phyloP scores from a whole-genome alignment of 2,113 vertebrate species.

The Canis aureus region DNA sequence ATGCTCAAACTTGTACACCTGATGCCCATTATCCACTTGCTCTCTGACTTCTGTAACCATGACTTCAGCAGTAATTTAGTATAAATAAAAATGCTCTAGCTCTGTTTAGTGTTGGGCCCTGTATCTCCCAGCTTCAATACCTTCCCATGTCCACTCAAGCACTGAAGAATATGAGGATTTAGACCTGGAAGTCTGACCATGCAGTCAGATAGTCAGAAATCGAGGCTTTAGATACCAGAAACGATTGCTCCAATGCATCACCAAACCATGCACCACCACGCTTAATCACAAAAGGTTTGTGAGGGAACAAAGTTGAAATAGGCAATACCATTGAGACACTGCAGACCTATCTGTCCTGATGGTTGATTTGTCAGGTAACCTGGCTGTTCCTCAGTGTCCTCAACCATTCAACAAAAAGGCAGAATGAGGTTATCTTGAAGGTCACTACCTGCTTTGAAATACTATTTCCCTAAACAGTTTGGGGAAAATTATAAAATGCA shows the following conservation, averaged over 20 bases:
- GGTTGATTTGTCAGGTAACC: not conserved
- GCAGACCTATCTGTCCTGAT: not conserved
- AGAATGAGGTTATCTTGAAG: slow-evolving; percentile 15
- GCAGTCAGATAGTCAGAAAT: not conserved
- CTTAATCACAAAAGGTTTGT: slow-evolving; percentile 27
- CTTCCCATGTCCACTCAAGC: not conserved
- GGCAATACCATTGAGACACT: not conserved
- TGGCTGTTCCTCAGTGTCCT: slow-evolving; percentile 16
- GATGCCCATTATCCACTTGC: slow-evolving; percentile 16
- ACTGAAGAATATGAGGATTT: not conserved
- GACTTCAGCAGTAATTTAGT: not conserved
- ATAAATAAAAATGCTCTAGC: slow-evolving; percentile 31
- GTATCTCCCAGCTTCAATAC: not conserved
- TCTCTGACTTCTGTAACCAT: slow-evolving; percentile 19
- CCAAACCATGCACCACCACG: not conserved
- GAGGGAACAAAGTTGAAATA: slow-evolving; percentile 47
- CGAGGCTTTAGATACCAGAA: not conserved
- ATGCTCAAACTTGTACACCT: slow-evolving; percentile 2
- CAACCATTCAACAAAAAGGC: slow-evolving; percentile 22
- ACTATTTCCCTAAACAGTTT: slow-evolving; percentile 30
- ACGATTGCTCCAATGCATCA: not conserved
- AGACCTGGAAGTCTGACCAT: not conserved
- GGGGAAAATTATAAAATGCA: slow-evolving; percentile 59
- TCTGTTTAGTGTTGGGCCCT: not conserved
- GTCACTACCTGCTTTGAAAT: slow-evolving; percentile 20